A percentile compares a stretch with the other conserved stretches of the same genome.
Conservation (phyloP, 2,113 vertebrate species). For the Regulus satrapa region DNA sequence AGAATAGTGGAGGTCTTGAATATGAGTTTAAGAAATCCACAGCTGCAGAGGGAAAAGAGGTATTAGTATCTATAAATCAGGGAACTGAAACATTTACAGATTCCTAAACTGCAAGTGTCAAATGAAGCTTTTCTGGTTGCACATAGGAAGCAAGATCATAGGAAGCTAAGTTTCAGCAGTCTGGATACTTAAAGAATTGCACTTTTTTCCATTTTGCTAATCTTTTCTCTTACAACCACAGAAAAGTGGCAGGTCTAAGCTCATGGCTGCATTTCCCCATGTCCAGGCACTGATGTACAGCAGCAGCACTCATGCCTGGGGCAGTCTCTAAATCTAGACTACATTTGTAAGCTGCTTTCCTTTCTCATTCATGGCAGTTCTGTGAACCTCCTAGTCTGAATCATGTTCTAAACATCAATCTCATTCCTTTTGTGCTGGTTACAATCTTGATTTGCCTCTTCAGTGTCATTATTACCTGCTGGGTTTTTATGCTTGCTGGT, state of each 20-base stretch:
- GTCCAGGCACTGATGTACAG: background rate
- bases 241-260: background rate
- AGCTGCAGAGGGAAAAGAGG: background rate
- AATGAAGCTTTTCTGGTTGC: fast-evolving
- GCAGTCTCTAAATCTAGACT: background rate
- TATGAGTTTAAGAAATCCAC: fast-evolving
- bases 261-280: background rate
- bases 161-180: background rate
- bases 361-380: background rate
- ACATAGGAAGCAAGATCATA: background rate
- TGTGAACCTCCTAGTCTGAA: background rate
- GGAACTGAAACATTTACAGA: background rate
- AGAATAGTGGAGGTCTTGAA: background rate
- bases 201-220: background rate
- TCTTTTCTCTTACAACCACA: background rate
- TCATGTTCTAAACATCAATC: background rate
- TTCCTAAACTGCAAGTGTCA: background rate
- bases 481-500: background rate
- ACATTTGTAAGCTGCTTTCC: background rate
- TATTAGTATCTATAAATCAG: background rate
- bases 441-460: background rate
- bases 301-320: background rate
- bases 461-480: background rate
- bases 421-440: background rate
- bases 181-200: background rate